Evolutionary conservation across 2,888 invertebrate species (phyloP).

Genomic region (Gortyna flavago): DNA sequence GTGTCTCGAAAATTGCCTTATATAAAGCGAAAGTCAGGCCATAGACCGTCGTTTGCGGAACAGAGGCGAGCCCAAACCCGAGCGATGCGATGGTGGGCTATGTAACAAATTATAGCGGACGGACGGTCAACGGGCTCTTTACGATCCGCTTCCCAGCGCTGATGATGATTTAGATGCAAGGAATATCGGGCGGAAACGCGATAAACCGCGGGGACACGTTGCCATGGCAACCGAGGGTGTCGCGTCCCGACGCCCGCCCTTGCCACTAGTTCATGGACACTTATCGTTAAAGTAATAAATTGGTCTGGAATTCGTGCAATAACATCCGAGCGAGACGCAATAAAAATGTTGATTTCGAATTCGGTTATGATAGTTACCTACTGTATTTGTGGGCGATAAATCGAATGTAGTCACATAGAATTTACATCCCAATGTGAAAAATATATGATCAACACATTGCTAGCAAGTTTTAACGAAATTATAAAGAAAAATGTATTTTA

Average conservation of each 20-base stretch:
- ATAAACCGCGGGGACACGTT: constrained; percentile 78
- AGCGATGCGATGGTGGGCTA: constrained; percentile 65
- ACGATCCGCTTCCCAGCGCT: constrained; percentile 85
- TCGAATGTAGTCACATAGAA: constrained; percentile 25
- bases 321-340: constrained; percentile 82
- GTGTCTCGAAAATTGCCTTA: constrained; percentile 34
- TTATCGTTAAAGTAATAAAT: constrained; percentile 89
- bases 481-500: neutral
- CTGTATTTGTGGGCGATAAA: constrained; percentile 57
- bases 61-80: constrained; percentile 65
- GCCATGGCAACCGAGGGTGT: constrained; percentile 78
- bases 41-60: constrained; percentile 48
- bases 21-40: constrained; percentile 38
- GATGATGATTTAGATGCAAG: constrained; percentile 90
- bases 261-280: constrained; percentile 87
- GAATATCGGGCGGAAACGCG: constrained; percentile 83
- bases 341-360: constrained; percentile 79
- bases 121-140: constrained; percentile 85
- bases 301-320: constrained; percentile 86
- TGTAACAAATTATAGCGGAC: constrained; percentile 75
- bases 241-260: constrained; percentile 79
- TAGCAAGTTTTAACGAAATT: neutral
- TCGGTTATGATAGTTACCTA: constrained; percentile 69
- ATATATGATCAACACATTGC: constrained; percentile 1
- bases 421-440: constrained; percentile 32